phyloP scores from a whole-genome alignment of 2,888 invertebrate species.

The Pilophorus perplexus region DNA sequence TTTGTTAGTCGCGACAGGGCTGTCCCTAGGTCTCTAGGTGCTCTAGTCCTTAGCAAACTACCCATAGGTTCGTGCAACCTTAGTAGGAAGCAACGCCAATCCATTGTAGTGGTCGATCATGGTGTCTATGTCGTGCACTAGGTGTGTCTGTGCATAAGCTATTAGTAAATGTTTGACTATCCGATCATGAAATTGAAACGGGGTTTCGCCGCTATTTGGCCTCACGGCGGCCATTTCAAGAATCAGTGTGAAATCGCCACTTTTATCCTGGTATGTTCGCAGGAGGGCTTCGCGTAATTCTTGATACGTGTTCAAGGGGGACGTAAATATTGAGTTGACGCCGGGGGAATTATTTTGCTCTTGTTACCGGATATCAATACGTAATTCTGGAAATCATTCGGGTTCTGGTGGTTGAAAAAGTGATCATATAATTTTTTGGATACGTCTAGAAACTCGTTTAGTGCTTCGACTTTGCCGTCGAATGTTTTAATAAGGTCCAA shows the following conservation, averaged over 20 bases:
- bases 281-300: not conserved
- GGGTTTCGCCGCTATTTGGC: not conserved
- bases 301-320: too few relatives aligned
- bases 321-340: too few relatives aligned
- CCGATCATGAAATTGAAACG: not conserved
- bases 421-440: too few relatives aligned
- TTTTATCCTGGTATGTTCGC: not conserved
- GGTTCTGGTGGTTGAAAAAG: not conserved
- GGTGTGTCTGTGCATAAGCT: not conserved
- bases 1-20: slow-evolving; percentile 5
- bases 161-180: not conserved
- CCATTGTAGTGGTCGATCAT: not conserved
- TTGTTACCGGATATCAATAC: too few relatives aligned
- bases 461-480: too few relatives aligned
- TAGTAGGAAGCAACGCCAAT: not conserved
- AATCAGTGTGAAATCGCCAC: not conserved
- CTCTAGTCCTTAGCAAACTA: not conserved
- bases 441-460: too few relatives aligned
- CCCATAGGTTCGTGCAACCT: not conserved
- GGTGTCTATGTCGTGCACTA: not conserved
- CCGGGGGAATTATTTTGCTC: too few relatives aligned
- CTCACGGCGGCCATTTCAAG: not conserved
- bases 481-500: too few relatives aligned
- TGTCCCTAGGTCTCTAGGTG: not conserved
- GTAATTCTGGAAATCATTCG: too few relatives aligned